Evolutionary conservation across 2,113 vertebrate genomes (phyloP), one percentile per base, ranked within the genome.

Genomic region (Lates calcarifer): DNA sequence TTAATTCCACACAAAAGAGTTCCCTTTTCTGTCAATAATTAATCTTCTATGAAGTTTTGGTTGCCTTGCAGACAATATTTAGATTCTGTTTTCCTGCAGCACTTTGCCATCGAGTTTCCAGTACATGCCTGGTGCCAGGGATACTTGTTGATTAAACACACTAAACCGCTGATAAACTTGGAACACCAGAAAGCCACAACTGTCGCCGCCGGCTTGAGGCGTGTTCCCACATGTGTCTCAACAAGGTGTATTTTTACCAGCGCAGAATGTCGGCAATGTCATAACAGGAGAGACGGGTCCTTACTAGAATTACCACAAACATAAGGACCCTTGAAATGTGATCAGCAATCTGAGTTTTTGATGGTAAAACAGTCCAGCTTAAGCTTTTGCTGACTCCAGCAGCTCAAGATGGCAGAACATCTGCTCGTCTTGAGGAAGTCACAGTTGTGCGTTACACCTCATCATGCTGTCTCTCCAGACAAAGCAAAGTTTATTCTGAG

Each of bases 211-310:
- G 68, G 74, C 76, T 57, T 5, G 35, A 89, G 86, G 79, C 83
- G 15, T 72, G 87, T 85, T 85, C 87, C 84, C 89, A 89, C 91
- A 88, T 73, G 82, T 67, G 80, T 83, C 82, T 55, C 81, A 58
- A 85, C 70, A 90, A 87, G 72, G 88, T 84, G 85, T 91, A 92
- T 94, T 92, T 92, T 91, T 87, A 93, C 87, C 91, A 64, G 82
- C 0, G 15, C 77, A 87, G 90, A 89, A 89, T 90, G 89, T 89
- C 31, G 33, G 77, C 85, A 76, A 85, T 85, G 86, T 90, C 86
- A 87, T 86, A 92, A 91, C 85, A 87, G 80, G 63, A 82, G 85
- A 90, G 82, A 81, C 51, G 61, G 60, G 17, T 81, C 78, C 85
- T 80, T 81, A 28, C 92, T 93, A 87, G 77, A 81, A 85, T 94